phyloP scores from a whole-genome alignment of 2,888 invertebrate genomes.

The Nemotelus pantherinus region DNA sequence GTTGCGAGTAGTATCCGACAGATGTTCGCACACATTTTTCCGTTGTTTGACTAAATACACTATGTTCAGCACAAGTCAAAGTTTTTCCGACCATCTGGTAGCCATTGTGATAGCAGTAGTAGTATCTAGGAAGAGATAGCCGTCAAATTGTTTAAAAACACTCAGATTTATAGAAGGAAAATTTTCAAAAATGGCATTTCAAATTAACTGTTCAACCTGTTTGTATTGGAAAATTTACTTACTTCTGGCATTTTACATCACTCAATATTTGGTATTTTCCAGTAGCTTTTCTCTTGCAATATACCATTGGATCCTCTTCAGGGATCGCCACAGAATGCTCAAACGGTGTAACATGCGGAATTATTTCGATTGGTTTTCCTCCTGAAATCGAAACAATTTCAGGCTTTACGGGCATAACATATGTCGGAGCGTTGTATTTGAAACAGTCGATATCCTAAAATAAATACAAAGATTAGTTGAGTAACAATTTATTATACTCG shows the following conservation, averaged over 20 bases:
- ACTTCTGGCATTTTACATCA: slow-evolving; percentile 31
- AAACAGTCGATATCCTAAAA: slow-evolving; percentile 32
- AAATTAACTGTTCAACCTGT: background rate
- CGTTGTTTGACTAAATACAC: slow-evolving; percentile 12
- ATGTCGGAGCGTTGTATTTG: background rate
- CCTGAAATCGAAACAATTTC: background rate
- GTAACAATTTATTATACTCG: background rate
- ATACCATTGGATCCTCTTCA: background rate
- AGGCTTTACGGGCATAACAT: background rate
- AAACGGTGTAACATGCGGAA: background rate
- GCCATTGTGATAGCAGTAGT: slow-evolving; percentile 30
- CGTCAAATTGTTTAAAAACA: background rate
- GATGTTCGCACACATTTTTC: slow-evolving; percentile 12
- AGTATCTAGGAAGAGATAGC: slow-evolving; percentile 16
- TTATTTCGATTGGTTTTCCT: background rate
- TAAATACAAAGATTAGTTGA: background rate
- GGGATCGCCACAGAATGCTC: background rate
- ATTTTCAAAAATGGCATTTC: background rate
- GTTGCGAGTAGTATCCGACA: background rate
- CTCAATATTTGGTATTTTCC: slow-evolving; percentile 24
- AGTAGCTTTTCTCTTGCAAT: slow-evolving; percentile 2
- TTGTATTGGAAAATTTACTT: background rate
- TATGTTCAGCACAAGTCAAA: slow-evolving; percentile 8
- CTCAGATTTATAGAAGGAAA: background rate
- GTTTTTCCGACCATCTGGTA: slow-evolving; percentile 5